A percentile compares a stretch with the other conserved stretches of the same genome.
Evolutionary conservation across 37 sponge, comb jelly and placozoan genomes (phyloP).

Genomic region (Chondrosia reniformis): DNA sequence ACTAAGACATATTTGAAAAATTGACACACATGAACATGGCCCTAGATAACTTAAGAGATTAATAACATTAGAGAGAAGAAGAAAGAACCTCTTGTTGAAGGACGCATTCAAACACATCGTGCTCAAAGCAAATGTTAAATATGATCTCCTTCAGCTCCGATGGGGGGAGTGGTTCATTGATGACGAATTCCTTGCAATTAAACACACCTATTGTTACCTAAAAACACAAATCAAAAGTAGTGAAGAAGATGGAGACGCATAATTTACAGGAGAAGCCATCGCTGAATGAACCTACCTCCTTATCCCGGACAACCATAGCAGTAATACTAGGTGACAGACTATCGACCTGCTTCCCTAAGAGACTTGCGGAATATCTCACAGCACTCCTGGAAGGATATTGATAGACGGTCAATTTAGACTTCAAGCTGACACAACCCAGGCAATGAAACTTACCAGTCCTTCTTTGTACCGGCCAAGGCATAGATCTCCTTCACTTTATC

Average conservation of each 20-base stretch:
- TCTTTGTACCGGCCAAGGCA: conserved; percentile 42
- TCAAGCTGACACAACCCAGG: neutral
- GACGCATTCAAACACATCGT: conserved; percentile 62
- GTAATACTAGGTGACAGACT: conserved; percentile 80
- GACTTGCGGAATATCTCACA: conserved; percentile 62
- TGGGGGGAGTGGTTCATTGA: conserved; percentile 69
- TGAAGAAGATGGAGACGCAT: neutral
- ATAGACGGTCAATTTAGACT: neutral
- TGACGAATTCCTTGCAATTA: conserved; percentile 58
- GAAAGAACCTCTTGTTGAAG: conserved; percentile 75
- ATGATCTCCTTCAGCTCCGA: conserved; percentile 56
- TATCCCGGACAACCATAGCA: conserved; percentile 55
- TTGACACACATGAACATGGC: too few species aligned
- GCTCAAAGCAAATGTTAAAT: conserved; percentile 58
- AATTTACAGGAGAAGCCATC: neutral
- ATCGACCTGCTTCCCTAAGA: conserved; percentile 81
- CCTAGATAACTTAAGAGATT: too few species aligned
- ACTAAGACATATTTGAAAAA: too few species aligned
- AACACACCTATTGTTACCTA: conserved; percentile 81
- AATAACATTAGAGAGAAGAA: too few species aligned
- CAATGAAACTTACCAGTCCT: conserved; percentile 46
- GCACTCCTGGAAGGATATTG: conserved; percentile 64
- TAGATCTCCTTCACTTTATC: conserved; percentile 51
- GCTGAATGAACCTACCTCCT: conserved; percentile 33
- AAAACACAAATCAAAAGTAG: neutral